A percentile compares a stretch with the other conserved stretches of the same genome.
Evolutionary conservation across 92 coral and sea anemone species (phyloP).

Genomic region (Heliopora coerulea): DNA sequence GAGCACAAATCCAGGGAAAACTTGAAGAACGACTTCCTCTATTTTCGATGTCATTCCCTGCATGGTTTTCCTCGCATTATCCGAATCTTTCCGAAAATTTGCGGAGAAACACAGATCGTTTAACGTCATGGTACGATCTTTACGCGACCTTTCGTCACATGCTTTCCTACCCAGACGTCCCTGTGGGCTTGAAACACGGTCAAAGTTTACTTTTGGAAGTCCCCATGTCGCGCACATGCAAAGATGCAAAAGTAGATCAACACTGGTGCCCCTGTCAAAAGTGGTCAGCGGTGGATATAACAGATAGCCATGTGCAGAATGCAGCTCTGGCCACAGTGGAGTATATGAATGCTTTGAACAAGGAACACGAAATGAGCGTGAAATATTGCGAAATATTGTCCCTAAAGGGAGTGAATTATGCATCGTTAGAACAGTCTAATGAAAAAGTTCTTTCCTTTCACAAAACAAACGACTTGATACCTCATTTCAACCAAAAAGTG

Average conservation of each 20-base stretch:
- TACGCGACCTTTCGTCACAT: constrained; percentile 49
- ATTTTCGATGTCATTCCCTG: constrained; percentile 41
- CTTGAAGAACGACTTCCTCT: constrained; percentile 51
- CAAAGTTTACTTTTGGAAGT: constrained; percentile 66
- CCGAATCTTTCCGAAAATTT: constrained; percentile 34
- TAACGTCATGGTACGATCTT: constrained; percentile 49
- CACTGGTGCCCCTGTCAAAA: constrained; percentile 93
- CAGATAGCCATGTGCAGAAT: constrained; percentile 46
- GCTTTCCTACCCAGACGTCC: constrained; percentile 47
- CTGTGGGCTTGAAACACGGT: constrained; percentile 55
- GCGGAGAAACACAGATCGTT: constrained; percentile 40
- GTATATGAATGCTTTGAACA: constrained; percentile 50
- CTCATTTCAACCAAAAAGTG: constrained; percentile 33
- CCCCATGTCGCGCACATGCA: constrained; percentile 59
- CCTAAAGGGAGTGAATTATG: constrained; percentile 52
- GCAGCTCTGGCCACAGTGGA: constrained; percentile 47
- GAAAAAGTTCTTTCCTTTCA: constrained; percentile 14
- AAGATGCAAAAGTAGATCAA: constrained; percentile 57
- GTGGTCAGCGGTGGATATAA: constrained; percentile 50
- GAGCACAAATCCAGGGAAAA: constrained; percentile 47
- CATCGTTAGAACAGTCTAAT: constrained; percentile 58
- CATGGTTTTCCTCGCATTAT: constrained; percentile 35
- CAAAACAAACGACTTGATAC: background rate
- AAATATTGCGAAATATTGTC: constrained; percentile 51
- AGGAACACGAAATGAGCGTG: constrained; percentile 16